These are phyloP conservation scores for Penaeus monodon DNA, from an alignment of 2,888 invertebrate species.

Conservation along the genomic window DNA sequence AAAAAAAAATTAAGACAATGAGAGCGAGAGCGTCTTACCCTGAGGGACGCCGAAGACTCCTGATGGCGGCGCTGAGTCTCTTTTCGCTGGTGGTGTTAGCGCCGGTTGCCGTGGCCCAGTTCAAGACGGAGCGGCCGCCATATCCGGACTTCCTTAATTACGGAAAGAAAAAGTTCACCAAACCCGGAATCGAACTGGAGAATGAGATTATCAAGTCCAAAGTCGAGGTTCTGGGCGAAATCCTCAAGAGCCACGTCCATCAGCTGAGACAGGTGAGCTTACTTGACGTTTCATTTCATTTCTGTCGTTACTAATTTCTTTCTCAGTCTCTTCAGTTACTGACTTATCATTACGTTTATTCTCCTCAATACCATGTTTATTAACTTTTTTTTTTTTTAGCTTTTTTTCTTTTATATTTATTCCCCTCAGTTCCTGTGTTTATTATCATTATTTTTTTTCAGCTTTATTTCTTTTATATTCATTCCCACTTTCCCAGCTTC, in stretches of 20 bases:
- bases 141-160: slow-evolving; percentile 66
- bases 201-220: slow-evolving; percentile 72
- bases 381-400: too few species aligned
- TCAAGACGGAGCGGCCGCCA: slow-evolving; percentile 49
- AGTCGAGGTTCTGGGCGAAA: slow-evolving; percentile 74
- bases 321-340: too few species aligned
- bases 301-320: too few species aligned
- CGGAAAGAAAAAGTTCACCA: slow-evolving; percentile 65
- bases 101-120: slow-evolving; percentile 20
- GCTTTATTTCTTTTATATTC: too few species aligned
- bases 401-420: too few species aligned
- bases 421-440: too few species aligned
- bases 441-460: too few species aligned
- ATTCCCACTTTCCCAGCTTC: too few species aligned
- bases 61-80: slow-evolving; percentile 6
- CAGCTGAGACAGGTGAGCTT: slow-evolving; percentile 70
- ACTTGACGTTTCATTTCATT: background rate
- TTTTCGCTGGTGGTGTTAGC: background rate
- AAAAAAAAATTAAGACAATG: background rate
- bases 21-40: background rate
- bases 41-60: background rate
- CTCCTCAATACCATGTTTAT: too few species aligned
- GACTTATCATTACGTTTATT: too few species aligned
- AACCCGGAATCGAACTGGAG: slow-evolving; percentile 67
- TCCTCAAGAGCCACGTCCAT: slow-evolving; percentile 74